A percentile compares a stretch with the other conserved stretches of the same genome.
phyloP scores from a whole-genome alignment of 2,888 invertebrate species.

The Pheosia tremula region DNA sequence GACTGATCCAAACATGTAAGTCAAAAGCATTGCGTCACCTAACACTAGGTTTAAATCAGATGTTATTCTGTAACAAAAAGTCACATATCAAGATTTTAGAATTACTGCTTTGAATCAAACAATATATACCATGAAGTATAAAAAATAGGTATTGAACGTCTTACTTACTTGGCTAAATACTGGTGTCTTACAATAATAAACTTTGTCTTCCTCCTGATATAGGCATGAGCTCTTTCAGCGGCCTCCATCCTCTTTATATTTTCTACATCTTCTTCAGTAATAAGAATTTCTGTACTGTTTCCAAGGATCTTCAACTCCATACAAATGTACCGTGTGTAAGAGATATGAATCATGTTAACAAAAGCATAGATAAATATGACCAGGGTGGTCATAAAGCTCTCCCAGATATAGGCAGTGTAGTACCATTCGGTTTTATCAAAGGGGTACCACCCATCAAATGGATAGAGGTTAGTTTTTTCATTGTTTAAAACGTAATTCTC shows the following conservation, averaged over 20 bases:
- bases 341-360: conserved; percentile 59
- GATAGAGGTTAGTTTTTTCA: conserved; percentile 56
- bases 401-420: conserved; percentile 64
- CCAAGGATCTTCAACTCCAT: conserved; percentile 70
- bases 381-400: conserved; percentile 62
- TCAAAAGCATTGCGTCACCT: conserved; percentile 65
- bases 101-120: not conserved
- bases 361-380: conserved; percentile 60
- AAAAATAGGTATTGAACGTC: not conserved
- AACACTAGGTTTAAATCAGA: conserved; percentile 56
- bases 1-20: conserved; percentile 66
- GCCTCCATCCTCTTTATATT: conserved; percentile 36
- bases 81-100: not conserved
- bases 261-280: conserved; percentile 49
- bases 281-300: conserved; percentile 49
- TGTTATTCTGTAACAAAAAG: conserved; percentile 56
- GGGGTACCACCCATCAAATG: conserved; percentile 75
- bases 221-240: conserved; percentile 36
- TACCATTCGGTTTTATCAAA: conserved; percentile 71
- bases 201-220: conserved; percentile 54
- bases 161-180: conserved; percentile 55
- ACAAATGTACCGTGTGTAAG: conserved; percentile 60
- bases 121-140: too few species aligned
- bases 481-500: conserved; percentile 49
- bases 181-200: conserved; percentile 57